Evolutionary conservation across 2,797 vertebrate genomes (phyloP), one percentile per base, ranked within the genome.

Genomic region (Channa striata): DNA sequence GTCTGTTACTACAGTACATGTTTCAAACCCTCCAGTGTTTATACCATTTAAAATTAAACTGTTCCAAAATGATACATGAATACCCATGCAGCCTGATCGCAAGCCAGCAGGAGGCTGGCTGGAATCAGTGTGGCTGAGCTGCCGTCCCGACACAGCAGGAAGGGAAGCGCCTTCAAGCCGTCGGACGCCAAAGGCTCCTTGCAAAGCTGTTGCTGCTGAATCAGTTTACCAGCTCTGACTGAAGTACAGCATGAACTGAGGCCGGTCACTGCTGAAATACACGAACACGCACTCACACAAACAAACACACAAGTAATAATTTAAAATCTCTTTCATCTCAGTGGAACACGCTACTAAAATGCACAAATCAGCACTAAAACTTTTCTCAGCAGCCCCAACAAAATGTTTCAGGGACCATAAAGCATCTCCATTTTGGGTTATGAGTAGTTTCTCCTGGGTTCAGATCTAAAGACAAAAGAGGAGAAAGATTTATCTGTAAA

Each of bases 151-250:
- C 46, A 34, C 69, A 68, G 56, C 63, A 44, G 40, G 36, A 25
- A 50, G 36, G 58, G 36, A 34, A 0, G 1, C 9, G 2, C 19
- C 60, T 36, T 51, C 17, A 21, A 33, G 62, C 70, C 36, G 59
- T 42, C 20, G 0, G 47, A 66, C 4, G 0, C 5, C 8, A 19
- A 71, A 70, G 10, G 14, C 37, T 34, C 14, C 14, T 6, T 2
- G 2, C n/a, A 8, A n/a, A n/a, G n/a, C 46, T 56, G 63, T 4
- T 58, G 51, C 53, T 42, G 47, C 34, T 72, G 42, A 81, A 70
- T 70, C 58, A 68, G 72, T 67, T 79, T 53, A 74, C 46, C 69
- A 63, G 57, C 66, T 78, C 84, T 76, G 50, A 71, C 62, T 49
- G 49, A 62, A 72, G 40, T 10, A 47, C 7, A 11, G 59, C 36